These are phyloP conservation scores for Isurus oxyrinchus DNA, from an alignment of 2,113 vertebrate species.

Conservation along the genomic window DNA sequence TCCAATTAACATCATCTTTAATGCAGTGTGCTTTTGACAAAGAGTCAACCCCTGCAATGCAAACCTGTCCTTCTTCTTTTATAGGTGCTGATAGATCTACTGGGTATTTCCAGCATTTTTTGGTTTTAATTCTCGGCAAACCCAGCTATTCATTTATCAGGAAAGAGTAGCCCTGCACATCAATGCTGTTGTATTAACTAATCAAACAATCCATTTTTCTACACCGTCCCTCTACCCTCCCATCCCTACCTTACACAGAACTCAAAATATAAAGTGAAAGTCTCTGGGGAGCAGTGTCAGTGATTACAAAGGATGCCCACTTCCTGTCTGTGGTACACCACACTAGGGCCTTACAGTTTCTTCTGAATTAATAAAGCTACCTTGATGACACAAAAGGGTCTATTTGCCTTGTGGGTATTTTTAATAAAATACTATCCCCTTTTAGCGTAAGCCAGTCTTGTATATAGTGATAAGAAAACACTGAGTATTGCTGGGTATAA, in stretches of 20 bases:
- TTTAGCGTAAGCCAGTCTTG: background rate
- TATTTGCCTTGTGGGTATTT: background rate
- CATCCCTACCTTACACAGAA: background rate
- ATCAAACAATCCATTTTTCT: background rate
- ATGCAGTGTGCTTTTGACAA: background rate
- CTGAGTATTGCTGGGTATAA: background rate
- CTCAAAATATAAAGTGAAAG: background rate
- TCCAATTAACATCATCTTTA: background rate
- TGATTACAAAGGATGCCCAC: background rate
- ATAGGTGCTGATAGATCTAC: background rate
- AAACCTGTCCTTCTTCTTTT: background rate
- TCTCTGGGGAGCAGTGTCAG: background rate
- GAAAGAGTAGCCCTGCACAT: background rate
- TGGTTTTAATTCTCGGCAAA: background rate
- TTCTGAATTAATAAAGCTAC: background rate
- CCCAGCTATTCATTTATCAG: background rate
- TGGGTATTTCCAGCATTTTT: background rate
- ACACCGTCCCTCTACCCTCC: background rate
- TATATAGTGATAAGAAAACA: background rate
- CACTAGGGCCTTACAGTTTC: background rate
- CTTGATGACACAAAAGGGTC: background rate
- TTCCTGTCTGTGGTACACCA: conserved; percentile 8
- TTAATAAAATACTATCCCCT: background rate
- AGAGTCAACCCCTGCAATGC: background rate
- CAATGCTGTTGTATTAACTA: background rate